Base-by-base conservation (phyloP, 2,113 vertebrate genomes). In the Recurvirostra avosetta region DNA sequence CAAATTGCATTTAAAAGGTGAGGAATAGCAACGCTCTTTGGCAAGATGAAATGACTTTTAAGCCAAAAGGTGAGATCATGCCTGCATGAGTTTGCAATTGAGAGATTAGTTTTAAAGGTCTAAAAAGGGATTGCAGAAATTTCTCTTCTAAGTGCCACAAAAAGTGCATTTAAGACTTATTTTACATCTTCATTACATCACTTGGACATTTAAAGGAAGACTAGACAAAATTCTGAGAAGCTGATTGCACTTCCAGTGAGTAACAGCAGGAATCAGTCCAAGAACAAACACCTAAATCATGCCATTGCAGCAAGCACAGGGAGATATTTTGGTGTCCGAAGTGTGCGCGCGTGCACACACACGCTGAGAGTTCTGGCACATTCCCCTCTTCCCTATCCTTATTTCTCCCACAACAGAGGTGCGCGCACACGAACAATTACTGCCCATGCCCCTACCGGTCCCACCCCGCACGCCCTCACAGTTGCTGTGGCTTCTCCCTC, bases 31-130 rank as follows among this genome's bases (percentile, higher is more conserved):
- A 92, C 38, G 66, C 21, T 87, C 14, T 86, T 92, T 95, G 92
- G 83, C 86, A 50, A 95, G 65, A 71, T 76, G 47, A 82, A 91
- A 91, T 56, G 9, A 71, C 59, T 96, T 91, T 87, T 74, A 94
- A 96, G 91, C 93, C 96, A 97, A 95, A 94, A 97, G 91, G 83
- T 91, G 95, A 90, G 58, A 78, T 94, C 65, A 88, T 90, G 73
- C 61, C 90, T 85, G 76, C 52, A 32, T 74, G 86, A 82, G 56
- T 86, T 93, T 90, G 41, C 75, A 89, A 72, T 4, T 13, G 38
- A 67, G 56, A 81, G 47, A 66, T 97, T 81, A 94, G 61, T 75
- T 95, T 81, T 59, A 94, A 84, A 79, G 71, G 40, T 56, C 38
- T 56, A 62, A 82, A 88, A 95, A 70, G 36, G 23, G 70, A 92